phyloP scores from a whole-genome alignment of 2,113 vertebrate species.

The Neogale vison region DNA sequence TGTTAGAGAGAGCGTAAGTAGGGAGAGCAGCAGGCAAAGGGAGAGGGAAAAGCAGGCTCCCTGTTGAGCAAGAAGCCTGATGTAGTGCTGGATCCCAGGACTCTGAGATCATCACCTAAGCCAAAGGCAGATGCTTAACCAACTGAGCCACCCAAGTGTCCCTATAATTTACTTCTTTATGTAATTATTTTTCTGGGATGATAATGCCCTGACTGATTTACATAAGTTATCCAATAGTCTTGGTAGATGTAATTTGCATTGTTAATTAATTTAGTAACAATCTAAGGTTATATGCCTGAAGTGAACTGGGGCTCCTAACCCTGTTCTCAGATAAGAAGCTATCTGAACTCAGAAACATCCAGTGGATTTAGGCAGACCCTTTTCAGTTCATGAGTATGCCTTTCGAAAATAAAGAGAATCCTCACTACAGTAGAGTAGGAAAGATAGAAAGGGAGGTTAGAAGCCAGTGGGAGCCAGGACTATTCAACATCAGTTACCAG shows the following conservation, averaged over 20 bases:
- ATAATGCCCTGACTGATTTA: not conserved
- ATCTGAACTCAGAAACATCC: not conserved
- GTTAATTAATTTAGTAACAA: conserved; percentile 25
- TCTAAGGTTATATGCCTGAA: not conserved
- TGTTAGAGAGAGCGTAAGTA: not conserved
- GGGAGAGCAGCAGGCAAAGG: not conserved
- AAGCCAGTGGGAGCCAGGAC: not conserved
- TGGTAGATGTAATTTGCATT: not conserved
- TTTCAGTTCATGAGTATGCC: not conserved
- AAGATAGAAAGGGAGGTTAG: not conserved
- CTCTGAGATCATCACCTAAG: not conserved
- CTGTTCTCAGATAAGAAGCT: not conserved
- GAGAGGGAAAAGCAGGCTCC: not conserved
- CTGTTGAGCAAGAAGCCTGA: not conserved
- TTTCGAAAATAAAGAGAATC: not conserved
- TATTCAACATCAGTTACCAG: not conserved
- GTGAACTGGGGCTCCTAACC: not conserved
- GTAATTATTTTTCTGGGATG: not conserved
- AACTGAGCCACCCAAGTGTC: not conserved
- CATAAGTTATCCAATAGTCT: not conserved
- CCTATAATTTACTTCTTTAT: not conserved
- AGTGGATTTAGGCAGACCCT: not conserved
- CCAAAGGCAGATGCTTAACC: not conserved
- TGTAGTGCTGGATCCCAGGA: not conserved
- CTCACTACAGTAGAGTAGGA: not conserved